Evolutionary conservation across 2,113 vertebrate genomes (phyloP), one percentile per base, ranked within the genome.

Genomic region (Mesembrinibis cayennensis): DNA sequence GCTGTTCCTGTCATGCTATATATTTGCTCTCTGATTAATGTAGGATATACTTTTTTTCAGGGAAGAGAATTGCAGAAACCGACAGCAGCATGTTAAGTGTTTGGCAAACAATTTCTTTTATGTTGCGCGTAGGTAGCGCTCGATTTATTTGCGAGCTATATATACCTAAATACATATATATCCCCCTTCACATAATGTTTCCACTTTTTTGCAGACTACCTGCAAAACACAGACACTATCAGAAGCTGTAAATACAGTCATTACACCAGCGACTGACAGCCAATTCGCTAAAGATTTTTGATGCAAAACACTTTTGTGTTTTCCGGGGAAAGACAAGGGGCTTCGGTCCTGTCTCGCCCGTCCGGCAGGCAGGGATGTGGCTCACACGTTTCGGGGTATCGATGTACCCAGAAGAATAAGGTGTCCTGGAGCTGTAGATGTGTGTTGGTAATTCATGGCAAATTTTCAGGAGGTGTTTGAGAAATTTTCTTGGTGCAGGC

Each of bases 301-400:
- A 11, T 71, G 47, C 40, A 49, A 72, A 85, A 49, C 5, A 4
- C 7, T 42, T 65, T 20, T 27, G 15, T 52, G 36, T 58, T 85
- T 90, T 26, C 45, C 30, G 26, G 56, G 44, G 61, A 34, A 82
- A 12, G n/a, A 13, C 8, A 9, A n/a, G 0, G 4, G 44, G 40
- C 16, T 40, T 87, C 4, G 11, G 50, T 65, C 40, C 50, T 17
- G 20, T 8, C 47, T 52, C 40, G 59, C 22, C 59, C 77, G 45
- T 22, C 52, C 59, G 27, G 15, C 11, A 20, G 44, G 18, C 32
- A 44, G 85, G 79, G 49, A 55, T 25, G 23, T 16, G 63, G 36
- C 13, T n/a, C 6, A 0, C 0, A 4, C 1, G 1, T 32, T 74
- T 42, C 2, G 2, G 36, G 38, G 7, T 34, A 20, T 59, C 4